A percentile compares a stretch with the other conserved stretches of the same genome.
phyloP scores from a whole-genome alignment of 53 echinoderm and acorn worm genomes.

The Echinarachnius parma region DNA sequence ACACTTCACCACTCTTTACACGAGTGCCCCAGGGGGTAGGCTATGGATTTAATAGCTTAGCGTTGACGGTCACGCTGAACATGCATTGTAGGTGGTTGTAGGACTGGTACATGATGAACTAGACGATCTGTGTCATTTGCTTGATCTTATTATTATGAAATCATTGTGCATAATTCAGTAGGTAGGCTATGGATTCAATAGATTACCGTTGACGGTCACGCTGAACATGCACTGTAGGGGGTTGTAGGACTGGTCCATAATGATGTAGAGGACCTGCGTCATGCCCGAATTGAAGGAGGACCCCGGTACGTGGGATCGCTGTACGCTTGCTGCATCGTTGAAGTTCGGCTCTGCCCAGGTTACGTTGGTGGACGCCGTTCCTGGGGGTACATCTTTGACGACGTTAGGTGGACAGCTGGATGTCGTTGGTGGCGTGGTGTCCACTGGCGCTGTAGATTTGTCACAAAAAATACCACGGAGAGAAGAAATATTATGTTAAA shows the following conservation, averaged over 20 bases:
- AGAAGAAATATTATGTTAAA: too few species aligned
- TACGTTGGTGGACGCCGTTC: neutral
- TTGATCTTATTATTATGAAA: too few species aligned
- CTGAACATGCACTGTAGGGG: neutral
- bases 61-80: too few species aligned
- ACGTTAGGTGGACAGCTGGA: neutral
- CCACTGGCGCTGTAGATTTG: neutral
- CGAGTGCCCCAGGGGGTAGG: too few species aligned
- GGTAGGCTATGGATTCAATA: too few species aligned
- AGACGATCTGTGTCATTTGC: too few species aligned
- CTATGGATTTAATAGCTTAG: too few species aligned
- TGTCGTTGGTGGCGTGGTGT: neutral
- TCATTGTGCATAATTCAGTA: too few species aligned
- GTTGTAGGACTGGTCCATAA: neutral
- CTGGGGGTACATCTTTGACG: neutral
- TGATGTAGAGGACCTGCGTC: slow-evolving; percentile 19
- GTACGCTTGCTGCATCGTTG: neutral
- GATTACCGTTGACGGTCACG: slow-evolving; percentile 36
- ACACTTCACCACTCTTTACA: too few species aligned
- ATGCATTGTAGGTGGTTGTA: too few species aligned
- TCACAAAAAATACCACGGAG: too few species aligned
- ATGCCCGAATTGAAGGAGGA: neutral
- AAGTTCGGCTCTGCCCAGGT: slow-evolving; percentile 3
- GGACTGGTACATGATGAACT: too few species aligned
- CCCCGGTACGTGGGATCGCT: neutral